A percentile compares a stretch with the other conserved stretches of the same genome.
Evolutionary conservation across 2,888 invertebrate species (phyloP).

Genomic region (Drosophila phalerata): DNA sequence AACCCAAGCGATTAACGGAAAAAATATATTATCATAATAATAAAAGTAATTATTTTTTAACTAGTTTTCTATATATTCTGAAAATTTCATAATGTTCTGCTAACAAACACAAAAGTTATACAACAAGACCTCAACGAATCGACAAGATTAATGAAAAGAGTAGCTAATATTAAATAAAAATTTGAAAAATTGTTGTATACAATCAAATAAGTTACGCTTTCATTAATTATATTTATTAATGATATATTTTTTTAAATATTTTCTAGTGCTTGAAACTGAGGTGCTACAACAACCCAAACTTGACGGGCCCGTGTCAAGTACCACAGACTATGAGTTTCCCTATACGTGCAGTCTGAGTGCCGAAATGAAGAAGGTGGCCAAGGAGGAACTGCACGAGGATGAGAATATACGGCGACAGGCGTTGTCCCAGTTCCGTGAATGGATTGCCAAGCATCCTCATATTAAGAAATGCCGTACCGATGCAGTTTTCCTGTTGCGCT

Average conservation of each 20-base stretch:
- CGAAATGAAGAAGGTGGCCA: constrained; percentile 88
- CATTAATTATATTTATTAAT: neutral
- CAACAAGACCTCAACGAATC: neutral
- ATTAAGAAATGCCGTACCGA: constrained; percentile 94
- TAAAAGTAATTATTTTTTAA: neutral
- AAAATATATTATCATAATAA: neutral
- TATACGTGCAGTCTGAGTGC: constrained; percentile 83
- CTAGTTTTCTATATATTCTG: neutral
- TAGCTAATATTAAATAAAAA: neutral
- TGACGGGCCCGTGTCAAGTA: constrained; percentile 73
- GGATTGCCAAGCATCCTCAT: constrained; percentile 93
- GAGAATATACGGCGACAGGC: constrained; percentile 91
- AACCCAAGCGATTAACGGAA: neutral
- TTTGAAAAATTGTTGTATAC: neutral
- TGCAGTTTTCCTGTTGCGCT: constrained; percentile 92
- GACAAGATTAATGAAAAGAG: neutral
- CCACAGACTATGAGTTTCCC: constrained; percentile 82
- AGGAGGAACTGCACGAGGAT: constrained; percentile 92
- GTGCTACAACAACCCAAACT: constrained; percentile 81
- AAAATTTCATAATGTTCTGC: neutral
- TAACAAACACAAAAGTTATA: neutral
- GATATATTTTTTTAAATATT: neutral
- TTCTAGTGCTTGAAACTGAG: constrained; percentile 85
- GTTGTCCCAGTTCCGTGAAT: constrained; percentile 91
- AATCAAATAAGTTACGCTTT: neutral